A percentile compares a stretch with the other conserved stretches of the same genome.
These are phyloP conservation scores for Ips nitidus DNA, from an alignment of 1,140 invertebrate species.

Conservation along the genomic window DNA sequence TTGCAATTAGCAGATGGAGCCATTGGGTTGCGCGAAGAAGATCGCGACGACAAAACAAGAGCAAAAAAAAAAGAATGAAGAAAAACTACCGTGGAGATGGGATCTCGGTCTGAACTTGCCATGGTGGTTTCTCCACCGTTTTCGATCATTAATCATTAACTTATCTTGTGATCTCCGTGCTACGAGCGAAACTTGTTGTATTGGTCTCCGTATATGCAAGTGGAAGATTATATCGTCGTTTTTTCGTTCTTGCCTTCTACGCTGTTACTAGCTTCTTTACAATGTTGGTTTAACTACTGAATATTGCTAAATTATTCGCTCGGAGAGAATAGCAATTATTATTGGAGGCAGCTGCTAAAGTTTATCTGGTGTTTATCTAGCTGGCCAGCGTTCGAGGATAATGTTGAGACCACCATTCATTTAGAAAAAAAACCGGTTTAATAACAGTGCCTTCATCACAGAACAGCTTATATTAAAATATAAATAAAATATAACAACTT, in stretches of 20 bases:
- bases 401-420: too few species aligned
- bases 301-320: too few species aligned
- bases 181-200: constrained; percentile 7
- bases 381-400: too few species aligned
- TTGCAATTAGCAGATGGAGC: constrained; percentile 43
- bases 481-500: too few species aligned
- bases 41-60: constrained; percentile 27
- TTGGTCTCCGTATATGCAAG: neutral
- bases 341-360: too few species aligned
- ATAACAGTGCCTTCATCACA: too few species aligned
- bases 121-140: constrained; percentile 34
- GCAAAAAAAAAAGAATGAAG: constrained; percentile 13
- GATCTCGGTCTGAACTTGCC: constrained; percentile 29
- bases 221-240: neutral
- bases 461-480: too few species aligned
- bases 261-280: too few species aligned
- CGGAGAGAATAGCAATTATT: too few species aligned
- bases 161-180: constrained; percentile 14
- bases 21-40: constrained; percentile 17
- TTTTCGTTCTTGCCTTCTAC: neutral
- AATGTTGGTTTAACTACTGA: too few species aligned
- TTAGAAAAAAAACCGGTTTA: too few species aligned
- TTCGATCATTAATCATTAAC: constrained; percentile 39
- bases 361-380: too few species aligned
- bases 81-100: constrained; percentile 34